A percentile compares a stretch with the other conserved stretches of the same genome.
phyloP scores from a whole-genome alignment of 2,888 invertebrate genomes.

The Ariolimax columbianus region DNA sequence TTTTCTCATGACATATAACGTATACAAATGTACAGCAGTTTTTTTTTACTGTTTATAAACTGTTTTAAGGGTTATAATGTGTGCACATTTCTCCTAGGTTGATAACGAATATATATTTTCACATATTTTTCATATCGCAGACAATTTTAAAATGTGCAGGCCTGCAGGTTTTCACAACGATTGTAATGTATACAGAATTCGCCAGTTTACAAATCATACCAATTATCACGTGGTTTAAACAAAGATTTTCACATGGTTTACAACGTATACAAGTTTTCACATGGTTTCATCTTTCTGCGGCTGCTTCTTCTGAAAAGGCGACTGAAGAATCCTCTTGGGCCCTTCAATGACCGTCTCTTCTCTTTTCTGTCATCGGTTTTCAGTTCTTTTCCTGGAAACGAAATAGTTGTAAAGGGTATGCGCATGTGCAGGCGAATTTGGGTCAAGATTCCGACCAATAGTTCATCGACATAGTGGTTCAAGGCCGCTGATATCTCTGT shows the following conservation, averaged over 20 bases:
- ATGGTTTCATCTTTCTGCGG: slow-evolving; percentile 52
- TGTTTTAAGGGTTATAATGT: too few relatives aligned
- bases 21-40: too few relatives aligned
- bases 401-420: slow-evolving; percentile 56
- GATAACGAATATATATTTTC: too few relatives aligned
- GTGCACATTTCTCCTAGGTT: too few relatives aligned
- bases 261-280: slow-evolving; percentile 56
- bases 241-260: slow-evolving; percentile 3
- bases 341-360: slow-evolving; percentile 53
- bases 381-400: slow-evolving; percentile 53
- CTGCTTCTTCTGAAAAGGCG: slow-evolving; percentile 59
- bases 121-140: too few relatives aligned
- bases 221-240: too few relatives aligned
- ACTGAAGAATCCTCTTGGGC: slow-evolving; percentile 59
- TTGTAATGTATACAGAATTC: too few relatives aligned
- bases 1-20: too few relatives aligned
- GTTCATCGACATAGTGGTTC: slow-evolving; percentile 96
- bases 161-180: too few relatives aligned
- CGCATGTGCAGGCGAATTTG: slow-evolving; percentile 89
- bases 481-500: slow-evolving; percentile 97
- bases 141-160: too few relatives aligned
- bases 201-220: too few relatives aligned
- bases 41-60: too few relatives aligned
- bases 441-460: slow-evolving; percentile 93
- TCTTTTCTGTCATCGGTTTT: slow-evolving; percentile 46